Conservation (phyloP, 2,113 vertebrate genomes). For the Saccopteryx leptura region DNA sequence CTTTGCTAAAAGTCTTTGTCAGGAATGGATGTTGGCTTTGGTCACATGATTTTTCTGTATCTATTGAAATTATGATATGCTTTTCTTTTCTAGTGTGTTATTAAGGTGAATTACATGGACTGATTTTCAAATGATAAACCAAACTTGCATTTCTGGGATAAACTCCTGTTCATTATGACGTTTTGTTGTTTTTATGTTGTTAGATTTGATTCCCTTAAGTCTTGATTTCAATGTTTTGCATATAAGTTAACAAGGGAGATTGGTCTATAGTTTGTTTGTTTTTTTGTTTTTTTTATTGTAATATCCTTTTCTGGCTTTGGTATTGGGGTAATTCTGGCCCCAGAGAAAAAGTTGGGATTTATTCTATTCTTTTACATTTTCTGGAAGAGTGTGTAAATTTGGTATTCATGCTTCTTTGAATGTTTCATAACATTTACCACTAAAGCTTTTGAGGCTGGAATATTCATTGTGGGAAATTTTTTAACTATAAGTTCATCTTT, state of each 20-base stretch:
- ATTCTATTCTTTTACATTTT: conserved; percentile 2
- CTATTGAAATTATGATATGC: neutral
- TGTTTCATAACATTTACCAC: neutral
- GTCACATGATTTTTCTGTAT: neutral
- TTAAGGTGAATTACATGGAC: neutral
- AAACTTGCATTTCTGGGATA: neutral
- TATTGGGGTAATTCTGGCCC: neutral
- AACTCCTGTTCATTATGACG: neutral
- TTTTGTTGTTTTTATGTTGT: neutral
- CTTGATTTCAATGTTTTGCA: neutral
- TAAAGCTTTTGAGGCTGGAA: neutral
- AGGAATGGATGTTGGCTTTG: neutral
- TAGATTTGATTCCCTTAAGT: neutral
- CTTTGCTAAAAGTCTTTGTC: neutral
- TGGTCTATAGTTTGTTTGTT: neutral
- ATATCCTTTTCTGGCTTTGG: neutral
- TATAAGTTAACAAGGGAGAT: neutral
- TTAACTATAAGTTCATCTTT: neutral
- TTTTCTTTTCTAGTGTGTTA: neutral
- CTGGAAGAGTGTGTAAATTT: neutral
- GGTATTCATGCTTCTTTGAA: conserved; percentile 15
- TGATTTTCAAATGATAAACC: conserved; percentile 33
- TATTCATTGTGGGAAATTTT: neutral
- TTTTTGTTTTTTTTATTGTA: neutral
- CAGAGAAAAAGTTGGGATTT: neutral